Conservation (phyloP, 2,888 invertebrate species). For the Acrobasis repandana region DNA sequence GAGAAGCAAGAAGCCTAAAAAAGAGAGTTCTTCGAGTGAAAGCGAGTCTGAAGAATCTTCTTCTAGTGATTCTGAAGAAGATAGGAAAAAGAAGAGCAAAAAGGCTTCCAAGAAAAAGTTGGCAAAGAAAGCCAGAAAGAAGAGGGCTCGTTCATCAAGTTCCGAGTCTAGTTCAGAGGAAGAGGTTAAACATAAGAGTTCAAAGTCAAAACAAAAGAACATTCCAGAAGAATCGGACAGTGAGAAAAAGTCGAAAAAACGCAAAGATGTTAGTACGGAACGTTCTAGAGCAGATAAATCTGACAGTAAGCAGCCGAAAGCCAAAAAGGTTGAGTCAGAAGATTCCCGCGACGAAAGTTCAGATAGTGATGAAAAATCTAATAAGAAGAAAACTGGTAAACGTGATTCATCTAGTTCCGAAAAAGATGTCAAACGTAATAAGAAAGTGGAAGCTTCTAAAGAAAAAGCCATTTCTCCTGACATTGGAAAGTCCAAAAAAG, state of each 20-base stretch:
- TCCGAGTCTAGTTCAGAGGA: constrained; percentile 80
- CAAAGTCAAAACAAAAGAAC: constrained; percentile 75
- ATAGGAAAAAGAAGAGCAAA: constrained; percentile 77
- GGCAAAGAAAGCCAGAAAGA: constrained; percentile 75
- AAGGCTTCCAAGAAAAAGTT: constrained; percentile 73
- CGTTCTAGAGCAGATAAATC: constrained; percentile 63
- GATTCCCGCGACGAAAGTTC: constrained; percentile 73
- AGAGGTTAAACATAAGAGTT: constrained; percentile 73
- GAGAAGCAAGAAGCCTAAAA: constrained; percentile 75
- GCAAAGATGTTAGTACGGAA: constrained; percentile 67
- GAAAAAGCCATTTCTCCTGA: constrained; percentile 67
- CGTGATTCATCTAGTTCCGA: constrained; percentile 73
- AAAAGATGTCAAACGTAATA: constrained; percentile 66
- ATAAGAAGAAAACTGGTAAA: constrained; percentile 76
- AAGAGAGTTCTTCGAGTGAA: constrained; percentile 75
- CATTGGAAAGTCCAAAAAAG: constrained; percentile 61
- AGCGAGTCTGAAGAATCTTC: constrained; percentile 79
- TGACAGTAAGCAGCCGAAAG: constrained; percentile 59
- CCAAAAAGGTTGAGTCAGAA: constrained; percentile 70
- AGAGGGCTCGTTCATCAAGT: constrained; percentile 72
- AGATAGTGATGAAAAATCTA: constrained; percentile 78
- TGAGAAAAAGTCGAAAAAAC: constrained; percentile 72
- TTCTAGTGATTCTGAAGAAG: constrained; percentile 77
- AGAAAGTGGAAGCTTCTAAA: constrained; percentile 64
- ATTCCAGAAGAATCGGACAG: constrained; percentile 74